These are phyloP conservation scores for Troides aeacus DNA, from an alignment of 2,888 invertebrate species.

Conservation along the genomic window DNA sequence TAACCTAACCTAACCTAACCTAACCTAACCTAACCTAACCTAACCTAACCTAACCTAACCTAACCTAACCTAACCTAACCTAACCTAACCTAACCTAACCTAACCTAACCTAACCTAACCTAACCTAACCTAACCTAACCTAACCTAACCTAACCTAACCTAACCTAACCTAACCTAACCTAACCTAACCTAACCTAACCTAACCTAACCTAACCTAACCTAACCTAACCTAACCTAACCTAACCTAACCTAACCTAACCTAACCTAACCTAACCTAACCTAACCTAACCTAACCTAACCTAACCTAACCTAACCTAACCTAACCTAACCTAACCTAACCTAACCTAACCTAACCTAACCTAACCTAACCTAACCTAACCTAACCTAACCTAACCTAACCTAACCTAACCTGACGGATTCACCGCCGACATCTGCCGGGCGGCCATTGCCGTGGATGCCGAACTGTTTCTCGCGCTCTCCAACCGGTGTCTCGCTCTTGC, in stretches of 20 bases:
- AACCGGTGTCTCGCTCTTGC: too few relatives aligned
- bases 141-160: slow-evolving; percentile 38
- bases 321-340: slow-evolving; percentile 7
- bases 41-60: slow-evolving; percentile 35
- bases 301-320: slow-evolving; percentile 7
- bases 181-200: slow-evolving; percentile 35
- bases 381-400: slow-evolving; percentile 7
- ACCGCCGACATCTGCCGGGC: too few relatives aligned
- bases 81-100: slow-evolving; percentile 33
- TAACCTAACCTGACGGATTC: too few relatives aligned
- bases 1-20: too few relatives aligned
- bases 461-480: too few relatives aligned
- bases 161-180: slow-evolving; percentile 38
- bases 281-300: slow-evolving; percentile 7
- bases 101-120: slow-evolving; percentile 30
- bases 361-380: slow-evolving; percentile 7
- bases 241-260: slow-evolving; percentile 32
- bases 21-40: slow-evolving; percentile 23
- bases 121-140: slow-evolving; percentile 33
- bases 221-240: slow-evolving; percentile 32
- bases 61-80: slow-evolving; percentile 35
- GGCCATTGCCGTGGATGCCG: too few relatives aligned
- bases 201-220: slow-evolving; percentile 36
- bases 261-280: slow-evolving; percentile 11
- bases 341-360: slow-evolving; percentile 6